Evolutionary conservation across 2,113 vertebrate species (phyloP), one percentile per base, ranked within the genome.

Genomic region (Rattus norvegicus): DNA sequence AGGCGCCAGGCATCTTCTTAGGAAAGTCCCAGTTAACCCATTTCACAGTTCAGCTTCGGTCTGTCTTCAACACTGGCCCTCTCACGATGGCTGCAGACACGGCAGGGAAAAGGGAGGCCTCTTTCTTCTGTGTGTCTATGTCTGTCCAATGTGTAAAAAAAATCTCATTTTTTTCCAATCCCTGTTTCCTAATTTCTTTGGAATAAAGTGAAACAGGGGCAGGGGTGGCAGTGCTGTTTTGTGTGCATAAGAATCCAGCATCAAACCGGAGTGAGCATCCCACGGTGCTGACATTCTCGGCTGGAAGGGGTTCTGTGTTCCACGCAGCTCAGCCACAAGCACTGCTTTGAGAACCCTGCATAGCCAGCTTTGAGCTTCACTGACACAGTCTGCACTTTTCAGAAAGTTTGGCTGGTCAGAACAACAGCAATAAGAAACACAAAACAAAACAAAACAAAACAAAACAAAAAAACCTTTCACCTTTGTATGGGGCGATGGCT

Each of bases 291-390:
- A 33, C 36, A 47, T 36, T 20, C 43, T 88, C 28, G 12, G 43
- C 70, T 75, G 4, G 33, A 61, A 47, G 81, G 7, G 26, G 2
- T 49, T 76, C 0, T 6, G 47, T 49, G 63, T 59, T 65, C 91
- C 75, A 10, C 17, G 16, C 12, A 4, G 43, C 8, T 72, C 43
- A 14, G 19, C 49, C 19, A 16, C 49, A 65, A 39, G 43, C 9
- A 16, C 1, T 26, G 10, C 24, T 69, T 20, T 28, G 11, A n/a
- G 39, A 20, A 43, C 1, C 16, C 56, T 39, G 36, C 1, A 0
- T 1, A 7, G 24, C 47, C 79, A 59, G 63, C 63, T 56, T 26
- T 19, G 13, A 69, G 63, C 24, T 88, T 96, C 72, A 72, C 10
- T 39, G 20, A 94, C n/a, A 39, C 17, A 52, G 30, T 92, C 0